Base-by-base conservation (phyloP, 2,888 invertebrate genomes). In the Ectemnius lituratus region DNA sequence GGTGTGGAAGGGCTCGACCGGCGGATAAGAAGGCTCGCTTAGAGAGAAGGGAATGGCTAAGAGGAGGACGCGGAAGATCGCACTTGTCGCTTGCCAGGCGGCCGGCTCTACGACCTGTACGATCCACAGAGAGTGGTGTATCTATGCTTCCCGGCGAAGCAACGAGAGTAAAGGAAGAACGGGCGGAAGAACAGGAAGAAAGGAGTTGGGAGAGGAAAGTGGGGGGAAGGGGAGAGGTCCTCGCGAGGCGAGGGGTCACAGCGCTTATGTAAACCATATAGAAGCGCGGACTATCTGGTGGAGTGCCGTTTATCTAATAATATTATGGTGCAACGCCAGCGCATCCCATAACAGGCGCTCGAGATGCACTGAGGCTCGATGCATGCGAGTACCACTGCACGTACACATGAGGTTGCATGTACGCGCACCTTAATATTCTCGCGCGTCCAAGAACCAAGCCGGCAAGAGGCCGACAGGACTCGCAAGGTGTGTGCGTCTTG, bases 301-400 rank as follows among this genome's bases (percentile, higher is more conserved):
- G 82, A 80, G 81, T 70, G 84, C 86, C 85, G 85, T 88, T 88
- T 87, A 87, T 88, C 85, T 83, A 87, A 87, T 87, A 87, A 88
- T 85, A 87, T 88, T 85, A 86, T 84, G 86, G 86, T 84, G 85
- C 84, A 84, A 85, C 81, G 82, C 79, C 76, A 82, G 79, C 75
- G 76, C 70, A 78, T 80, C 76, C 81, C 84, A 82, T 78, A 83
- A 83, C 79, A 81, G 83, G 76, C 82, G 83, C 79, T 80, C 75
- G 83, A 78, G 84, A 79, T 78, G 79, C 81, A 80, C 78, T 66
- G 76, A 23, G 23, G 23, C 23, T 3, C 23, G 23, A 63, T 69
- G 62, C 67, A 62, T 45, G 63, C 61, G 67, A 67, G 11, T 18
- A 37, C 57, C 60, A 37, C 28, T 52, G 14, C 63, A 60, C 45